Base-by-base conservation (phyloP, 2,113 vertebrate species). In the Hyla sarda region DNA sequence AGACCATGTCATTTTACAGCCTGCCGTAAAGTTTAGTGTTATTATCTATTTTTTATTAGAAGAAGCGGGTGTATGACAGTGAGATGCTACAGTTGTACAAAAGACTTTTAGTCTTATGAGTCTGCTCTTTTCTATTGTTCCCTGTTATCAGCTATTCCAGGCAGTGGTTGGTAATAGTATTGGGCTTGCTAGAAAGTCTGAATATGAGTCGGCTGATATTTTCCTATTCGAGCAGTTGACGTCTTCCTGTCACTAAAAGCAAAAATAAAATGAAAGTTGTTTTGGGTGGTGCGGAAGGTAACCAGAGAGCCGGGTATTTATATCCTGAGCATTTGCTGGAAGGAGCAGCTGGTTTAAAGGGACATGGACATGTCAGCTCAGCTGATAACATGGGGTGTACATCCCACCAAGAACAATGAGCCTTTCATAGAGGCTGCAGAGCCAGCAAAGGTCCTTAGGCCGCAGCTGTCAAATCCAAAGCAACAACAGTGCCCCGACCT, bases 381-480 rank as follows among this genome's bases (percentile, higher is more conserved):
- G 90, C 88, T 87, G 90, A 87, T 77, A 84, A 32, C 47, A 32
- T 1, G 21, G 78, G 47, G 69, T 58, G 4, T 56, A 88, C 85
- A 1, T 32, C 30, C 82, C 56, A 14, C 0, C 17, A 1, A 12
- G 77, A 89, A 92, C 90, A 92, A 88, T 48, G 82, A 21, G 34
- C 72, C 62, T 75, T 69, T 85, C 62, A 48, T 87, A 52, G 54
- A 54, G 45, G 13, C 28, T 0, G 0, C 28, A 82, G 28, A 54
- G 71, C 41, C 14, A 19, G 58, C 19, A 5, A 71, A 25, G 30
- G 45, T 0, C 2, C 32, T 37, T 65, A 12, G 14, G 41, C 62
- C 75, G 62, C 92, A 92, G 92, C 92, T 93, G 93, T 85, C 69
- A 80, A 32, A 32, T 69, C 25, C 47, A 21, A n/a, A 77, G 41